Conservation (phyloP, 2,888 invertebrate genomes). For the Chromoteleia sp. region DNA sequence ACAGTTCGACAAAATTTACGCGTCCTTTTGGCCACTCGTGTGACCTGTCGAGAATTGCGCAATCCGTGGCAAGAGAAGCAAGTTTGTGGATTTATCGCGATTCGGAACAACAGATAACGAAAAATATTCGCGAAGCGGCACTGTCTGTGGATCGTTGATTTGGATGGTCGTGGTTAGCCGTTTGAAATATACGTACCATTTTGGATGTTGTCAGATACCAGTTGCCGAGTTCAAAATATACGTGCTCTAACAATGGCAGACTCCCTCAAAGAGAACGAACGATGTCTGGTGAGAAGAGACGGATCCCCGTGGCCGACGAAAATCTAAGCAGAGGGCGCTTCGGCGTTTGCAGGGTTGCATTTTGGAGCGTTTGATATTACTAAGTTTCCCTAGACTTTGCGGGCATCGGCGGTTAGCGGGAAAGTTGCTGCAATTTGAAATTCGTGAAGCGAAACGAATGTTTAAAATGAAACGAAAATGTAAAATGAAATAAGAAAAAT, state of each 20-base stretch:
- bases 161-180: slow-evolving; percentile 45
- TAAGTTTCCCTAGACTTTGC: too few species aligned
- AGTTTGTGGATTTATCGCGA: slow-evolving; percentile 70
- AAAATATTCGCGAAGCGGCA: slow-evolving; percentile 77
- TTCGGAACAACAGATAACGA: slow-evolving; percentile 39
- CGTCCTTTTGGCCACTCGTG: background rate
- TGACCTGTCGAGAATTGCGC: slow-evolving; percentile 78
- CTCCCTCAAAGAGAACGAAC: slow-evolving; percentile 90
- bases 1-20: background rate
- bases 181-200: slow-evolving; percentile 88
- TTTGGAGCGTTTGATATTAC: background rate
- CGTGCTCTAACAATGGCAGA: slow-evolving; percentile 95
- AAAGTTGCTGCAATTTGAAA: too few species aligned
- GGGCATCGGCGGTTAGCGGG: too few species aligned
- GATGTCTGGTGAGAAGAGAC: slow-evolving; percentile 73
- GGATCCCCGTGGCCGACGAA: slow-evolving; percentile 1
- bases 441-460: too few species aligned
- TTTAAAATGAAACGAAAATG: too few species aligned
- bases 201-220: slow-evolving; percentile 93
- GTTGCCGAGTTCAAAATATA: slow-evolving; percentile 90
- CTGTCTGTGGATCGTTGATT: slow-evolving; percentile 60
- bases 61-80: slow-evolving; percentile 79
- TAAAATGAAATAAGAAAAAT: too few species aligned
- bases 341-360: slow-evolving; percentile 1
- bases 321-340: slow-evolving; percentile 9